Conservation (phyloP, 2,113 vertebrate species). For the Ramphastos sulfuratus region DNA sequence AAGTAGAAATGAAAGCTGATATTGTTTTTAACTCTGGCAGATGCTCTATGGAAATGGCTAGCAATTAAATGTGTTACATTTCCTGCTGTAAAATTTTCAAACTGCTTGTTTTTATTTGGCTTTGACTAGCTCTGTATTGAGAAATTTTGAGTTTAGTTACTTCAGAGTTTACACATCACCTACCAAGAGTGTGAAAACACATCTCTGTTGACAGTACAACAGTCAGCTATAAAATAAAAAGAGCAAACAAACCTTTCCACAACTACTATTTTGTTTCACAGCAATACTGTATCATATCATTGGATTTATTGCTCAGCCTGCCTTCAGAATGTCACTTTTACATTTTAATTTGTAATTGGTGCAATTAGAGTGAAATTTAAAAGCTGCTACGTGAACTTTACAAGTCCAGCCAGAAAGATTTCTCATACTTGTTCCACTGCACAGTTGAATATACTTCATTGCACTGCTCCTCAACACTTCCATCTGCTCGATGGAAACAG, state of each 20-base stretch:
- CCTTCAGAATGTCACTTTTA: not conserved
- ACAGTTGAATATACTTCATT: not conserved
- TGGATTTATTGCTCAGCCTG: not conserved
- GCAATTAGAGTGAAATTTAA: not conserved
- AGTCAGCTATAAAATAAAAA: not conserved
- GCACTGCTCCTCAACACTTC: not conserved
- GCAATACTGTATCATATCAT: not conserved
- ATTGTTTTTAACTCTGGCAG: slow-evolving; percentile 54
- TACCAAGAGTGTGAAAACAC: slow-evolving; percentile 7
- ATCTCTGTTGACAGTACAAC: not conserved
- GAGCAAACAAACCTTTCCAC: not conserved
- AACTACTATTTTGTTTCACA: not conserved
- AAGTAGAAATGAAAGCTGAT: slow-evolving; percentile 35
- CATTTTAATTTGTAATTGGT: not conserved
- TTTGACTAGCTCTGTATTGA: slow-evolving; percentile 6
- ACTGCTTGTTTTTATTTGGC: slow-evolving; percentile 44
- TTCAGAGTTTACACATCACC: slow-evolving; percentile 27
- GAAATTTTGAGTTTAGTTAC: slow-evolving; percentile 8
- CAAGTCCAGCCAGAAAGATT: not conserved
- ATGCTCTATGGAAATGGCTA: slow-evolving; percentile 33
- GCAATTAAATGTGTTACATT: slow-evolving; percentile 6
- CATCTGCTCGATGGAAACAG: not conserved
- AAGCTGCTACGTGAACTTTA: not conserved
- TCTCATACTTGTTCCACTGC: not conserved
- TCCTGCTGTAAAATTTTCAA: slow-evolving; percentile 23